Percentiles rank a stretch among this genome's conserved stretches.
Conservation (phyloP, 2,113 vertebrate species). For the Lucifuga dentata region DNA sequence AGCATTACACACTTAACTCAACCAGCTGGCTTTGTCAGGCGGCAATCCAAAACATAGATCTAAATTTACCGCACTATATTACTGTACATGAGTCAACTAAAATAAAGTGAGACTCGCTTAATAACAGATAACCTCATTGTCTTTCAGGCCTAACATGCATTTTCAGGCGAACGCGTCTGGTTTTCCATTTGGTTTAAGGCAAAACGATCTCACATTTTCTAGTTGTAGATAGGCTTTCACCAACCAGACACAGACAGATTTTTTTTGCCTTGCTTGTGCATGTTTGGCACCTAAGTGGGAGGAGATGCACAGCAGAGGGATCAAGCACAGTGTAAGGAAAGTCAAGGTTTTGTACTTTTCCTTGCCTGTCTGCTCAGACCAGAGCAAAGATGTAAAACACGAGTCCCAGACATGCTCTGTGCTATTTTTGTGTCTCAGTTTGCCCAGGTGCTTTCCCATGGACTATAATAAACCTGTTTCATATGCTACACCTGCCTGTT, state of each 20-base stretch:
- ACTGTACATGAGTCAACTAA: slow-evolving; percentile 58
- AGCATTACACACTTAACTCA: slow-evolving; percentile 66
- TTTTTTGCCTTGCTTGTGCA: slow-evolving; percentile 20
- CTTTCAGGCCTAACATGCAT: slow-evolving; percentile 10
- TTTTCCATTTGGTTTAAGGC: neutral
- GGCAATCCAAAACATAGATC: slow-evolving; percentile 60
- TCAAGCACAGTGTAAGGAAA: slow-evolving; percentile 38
- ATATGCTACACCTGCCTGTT: no score
- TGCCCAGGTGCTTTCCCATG: no score
- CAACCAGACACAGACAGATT: neutral
- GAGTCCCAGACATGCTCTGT: no score
- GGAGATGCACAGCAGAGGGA: slow-evolving; percentile 36
- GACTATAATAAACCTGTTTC: no score
- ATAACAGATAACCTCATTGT: slow-evolving; percentile 21
- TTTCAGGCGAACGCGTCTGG: neutral
- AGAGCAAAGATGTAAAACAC: slow-evolving; percentile 3
- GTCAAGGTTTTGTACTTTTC: slow-evolving; percentile 19
- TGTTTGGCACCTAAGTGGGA: slow-evolving; percentile 41
- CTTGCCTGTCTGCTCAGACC: neutral
- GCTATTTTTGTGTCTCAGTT: no score
- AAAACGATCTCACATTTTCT: no score
- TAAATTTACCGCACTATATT: slow-evolving; percentile 69
- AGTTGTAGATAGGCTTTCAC: neutral
- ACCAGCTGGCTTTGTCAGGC: slow-evolving; percentile 73
- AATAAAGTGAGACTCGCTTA: slow-evolving; percentile 45